A percentile compares a stretch with the other conserved stretches of the same genome.
These are phyloP conservation scores for Drosophila nasuta DNA, from an alignment of 1,140 invertebrate species.

Conservation along the genomic window DNA sequence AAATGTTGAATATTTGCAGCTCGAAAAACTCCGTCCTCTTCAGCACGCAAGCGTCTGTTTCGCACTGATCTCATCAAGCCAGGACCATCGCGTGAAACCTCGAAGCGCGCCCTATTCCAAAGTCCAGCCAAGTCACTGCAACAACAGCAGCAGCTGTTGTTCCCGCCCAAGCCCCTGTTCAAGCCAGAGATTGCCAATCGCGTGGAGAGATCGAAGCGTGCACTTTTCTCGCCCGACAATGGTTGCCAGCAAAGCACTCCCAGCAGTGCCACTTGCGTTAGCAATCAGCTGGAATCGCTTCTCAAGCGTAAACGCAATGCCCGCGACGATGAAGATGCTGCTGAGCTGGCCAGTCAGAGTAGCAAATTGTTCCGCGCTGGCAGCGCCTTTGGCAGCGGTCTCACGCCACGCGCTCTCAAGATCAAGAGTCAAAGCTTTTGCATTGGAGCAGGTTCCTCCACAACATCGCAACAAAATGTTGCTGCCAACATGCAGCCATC, in stretches of 20 bases:
- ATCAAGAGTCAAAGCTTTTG: conserved; percentile 84
- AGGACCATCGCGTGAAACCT: conserved; percentile 77
- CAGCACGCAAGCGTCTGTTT: conserved; percentile 84
- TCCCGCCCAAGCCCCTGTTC: conserved; percentile 63
- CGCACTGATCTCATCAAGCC: conserved; percentile 75
- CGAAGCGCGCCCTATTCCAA: conserved; percentile 88
- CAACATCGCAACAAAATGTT: conserved; percentile 29
- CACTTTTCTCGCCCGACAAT: conserved; percentile 85
- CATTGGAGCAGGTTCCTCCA: conserved; percentile 83
- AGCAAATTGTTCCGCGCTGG: conserved; percentile 69
- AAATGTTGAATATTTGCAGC: conserved; percentile 23
- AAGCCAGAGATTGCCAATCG: conserved; percentile 82
- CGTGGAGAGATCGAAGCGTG: conserved; percentile 86
- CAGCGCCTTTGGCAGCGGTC: conserved; percentile 49
- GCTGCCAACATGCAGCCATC: conserved; percentile 7
- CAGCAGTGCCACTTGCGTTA: conserved; percentile 41
- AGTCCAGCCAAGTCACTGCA: conserved; percentile 85
- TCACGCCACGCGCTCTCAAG: conserved; percentile 78
- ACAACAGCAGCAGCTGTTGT: conserved; percentile 64
- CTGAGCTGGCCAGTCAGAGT: conserved; percentile 71
- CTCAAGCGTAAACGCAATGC: conserved; percentile 73
- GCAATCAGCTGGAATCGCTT: conserved; percentile 65
- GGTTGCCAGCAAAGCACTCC: conserved; percentile 28
- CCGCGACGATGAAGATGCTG: conserved; percentile 68
- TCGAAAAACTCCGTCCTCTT: conserved; percentile 85